Conservation (phyloP, 2,888 invertebrate genomes). For the Abrostola triplasia region DNA sequence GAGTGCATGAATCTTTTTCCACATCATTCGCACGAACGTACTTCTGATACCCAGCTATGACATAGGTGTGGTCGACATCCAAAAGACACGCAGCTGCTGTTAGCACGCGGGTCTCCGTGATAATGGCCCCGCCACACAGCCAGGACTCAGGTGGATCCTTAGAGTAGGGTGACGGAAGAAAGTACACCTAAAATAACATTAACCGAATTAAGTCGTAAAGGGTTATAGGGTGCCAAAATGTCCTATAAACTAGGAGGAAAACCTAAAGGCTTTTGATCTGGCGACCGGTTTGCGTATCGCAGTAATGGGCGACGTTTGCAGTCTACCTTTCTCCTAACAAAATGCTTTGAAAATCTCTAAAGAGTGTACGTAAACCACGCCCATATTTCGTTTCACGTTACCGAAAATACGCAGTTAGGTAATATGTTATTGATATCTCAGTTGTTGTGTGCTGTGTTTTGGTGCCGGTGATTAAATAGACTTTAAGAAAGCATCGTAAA, state of each 20-base stretch:
- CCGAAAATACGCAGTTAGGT: no score
- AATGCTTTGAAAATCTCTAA: no score
- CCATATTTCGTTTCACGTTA: not conserved
- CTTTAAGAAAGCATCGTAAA: no score
- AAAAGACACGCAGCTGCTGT: conserved; percentile 40
- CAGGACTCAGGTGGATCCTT: conserved; percentile 29
- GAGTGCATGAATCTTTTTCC: conserved; percentile 23
- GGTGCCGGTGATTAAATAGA: no score
- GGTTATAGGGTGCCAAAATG: not conserved
- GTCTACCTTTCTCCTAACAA: no score
- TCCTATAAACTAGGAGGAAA: not conserved
- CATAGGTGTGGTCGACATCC: conserved; percentile 40
- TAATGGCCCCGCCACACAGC: conserved; percentile 42
- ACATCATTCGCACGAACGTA: conserved; percentile 23
- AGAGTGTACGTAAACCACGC: not conserved
- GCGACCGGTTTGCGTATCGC: no score
- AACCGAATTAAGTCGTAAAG: not conserved
- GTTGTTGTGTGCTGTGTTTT: no score
- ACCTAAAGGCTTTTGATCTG: no score
- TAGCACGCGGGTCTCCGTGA: conserved; percentile 18
- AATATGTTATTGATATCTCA: no score
- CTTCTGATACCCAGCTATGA: conserved; percentile 43
- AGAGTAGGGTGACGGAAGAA: conserved; percentile 35
- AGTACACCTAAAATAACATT: conserved; percentile 34
- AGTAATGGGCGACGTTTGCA: no score